These are phyloP conservation scores for Noctilio leporinus DNA, from an alignment of 2,113 vertebrate genomes.

Conservation along the genomic window DNA sequence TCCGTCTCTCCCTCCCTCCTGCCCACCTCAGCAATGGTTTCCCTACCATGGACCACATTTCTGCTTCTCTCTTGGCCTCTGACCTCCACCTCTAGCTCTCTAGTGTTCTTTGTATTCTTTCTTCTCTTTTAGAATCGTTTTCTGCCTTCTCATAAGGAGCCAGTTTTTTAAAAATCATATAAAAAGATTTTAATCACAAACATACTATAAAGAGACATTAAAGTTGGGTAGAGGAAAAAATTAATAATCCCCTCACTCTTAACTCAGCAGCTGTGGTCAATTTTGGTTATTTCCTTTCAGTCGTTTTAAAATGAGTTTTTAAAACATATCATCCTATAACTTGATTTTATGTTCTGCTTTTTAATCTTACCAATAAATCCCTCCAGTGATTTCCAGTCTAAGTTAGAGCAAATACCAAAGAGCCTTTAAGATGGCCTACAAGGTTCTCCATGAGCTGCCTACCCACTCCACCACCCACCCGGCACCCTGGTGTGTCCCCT, in stretches of 20 bases:
- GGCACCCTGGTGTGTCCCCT: background rate
- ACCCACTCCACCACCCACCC: background rate
- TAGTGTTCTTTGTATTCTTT: background rate
- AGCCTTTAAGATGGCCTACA: background rate
- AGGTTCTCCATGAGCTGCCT: too few relatives aligned
- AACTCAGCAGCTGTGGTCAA: background rate
- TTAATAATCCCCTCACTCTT: background rate
- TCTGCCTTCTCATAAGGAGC: background rate
- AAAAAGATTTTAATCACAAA: background rate
- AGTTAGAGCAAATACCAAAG: background rate
- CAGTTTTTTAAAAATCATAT: background rate
- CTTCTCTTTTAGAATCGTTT: background rate
- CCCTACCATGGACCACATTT: background rate
- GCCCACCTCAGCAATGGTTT: rapidly evolving
- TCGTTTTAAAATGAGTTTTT: background rate
- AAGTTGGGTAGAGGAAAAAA: background rate
- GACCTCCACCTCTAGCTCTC: background rate
- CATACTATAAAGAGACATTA: background rate
- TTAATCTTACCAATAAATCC: background rate
- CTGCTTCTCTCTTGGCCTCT: background rate
- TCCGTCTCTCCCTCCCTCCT: background rate
- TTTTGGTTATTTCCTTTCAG: background rate
- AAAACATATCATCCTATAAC: background rate
- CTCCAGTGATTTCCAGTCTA: background rate
- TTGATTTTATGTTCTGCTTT: background rate